Conservation (phyloP, 2,797 vertebrate genomes). For the Chrosomus eos region DNA sequence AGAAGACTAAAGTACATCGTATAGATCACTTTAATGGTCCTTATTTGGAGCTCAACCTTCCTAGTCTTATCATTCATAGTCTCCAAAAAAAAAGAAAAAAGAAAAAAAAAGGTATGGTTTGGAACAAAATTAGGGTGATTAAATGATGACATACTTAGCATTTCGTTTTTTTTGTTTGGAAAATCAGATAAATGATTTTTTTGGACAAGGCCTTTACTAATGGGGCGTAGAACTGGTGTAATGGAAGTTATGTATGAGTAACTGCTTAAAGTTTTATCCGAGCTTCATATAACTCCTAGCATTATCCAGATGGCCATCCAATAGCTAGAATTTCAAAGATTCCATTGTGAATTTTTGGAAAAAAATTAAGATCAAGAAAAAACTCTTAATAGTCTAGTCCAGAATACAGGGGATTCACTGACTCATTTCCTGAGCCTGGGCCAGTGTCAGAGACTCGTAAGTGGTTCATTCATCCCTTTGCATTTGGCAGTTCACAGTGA, state of each 20-base stretch:
- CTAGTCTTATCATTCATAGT: background rate
- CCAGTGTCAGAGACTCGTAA: conserved; percentile 64
- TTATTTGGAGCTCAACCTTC: background rate
- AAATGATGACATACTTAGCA: background rate
- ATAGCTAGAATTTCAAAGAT: conserved; percentile 17
- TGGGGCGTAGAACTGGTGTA: background rate
- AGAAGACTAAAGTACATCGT: background rate
- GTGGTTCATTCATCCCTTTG: conserved; percentile 61
- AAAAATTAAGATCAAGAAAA: background rate
- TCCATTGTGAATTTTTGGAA: conserved; percentile 1
- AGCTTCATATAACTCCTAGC: background rate
- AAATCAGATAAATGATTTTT: conserved; percentile 5
- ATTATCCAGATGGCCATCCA: background rate
- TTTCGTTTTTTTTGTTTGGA: background rate
- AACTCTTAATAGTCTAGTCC: conserved; percentile 16
- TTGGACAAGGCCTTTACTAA: background rate
- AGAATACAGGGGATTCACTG: conserved; percentile 15
- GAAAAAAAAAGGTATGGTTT: background rate
- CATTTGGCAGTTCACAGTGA: conserved; percentile 63
- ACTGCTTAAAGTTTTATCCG: background rate
- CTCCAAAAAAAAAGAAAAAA: background rate
- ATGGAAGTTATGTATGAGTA: conserved; percentile 1
- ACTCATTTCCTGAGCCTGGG: conserved; percentile 62
- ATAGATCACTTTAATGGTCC: background rate
- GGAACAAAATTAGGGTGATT: background rate